A percentile compares a stretch with the other conserved stretches of the same genome.
Conservation (phyloP, 2,888 invertebrate genomes). For the Globia sparganii region DNA sequence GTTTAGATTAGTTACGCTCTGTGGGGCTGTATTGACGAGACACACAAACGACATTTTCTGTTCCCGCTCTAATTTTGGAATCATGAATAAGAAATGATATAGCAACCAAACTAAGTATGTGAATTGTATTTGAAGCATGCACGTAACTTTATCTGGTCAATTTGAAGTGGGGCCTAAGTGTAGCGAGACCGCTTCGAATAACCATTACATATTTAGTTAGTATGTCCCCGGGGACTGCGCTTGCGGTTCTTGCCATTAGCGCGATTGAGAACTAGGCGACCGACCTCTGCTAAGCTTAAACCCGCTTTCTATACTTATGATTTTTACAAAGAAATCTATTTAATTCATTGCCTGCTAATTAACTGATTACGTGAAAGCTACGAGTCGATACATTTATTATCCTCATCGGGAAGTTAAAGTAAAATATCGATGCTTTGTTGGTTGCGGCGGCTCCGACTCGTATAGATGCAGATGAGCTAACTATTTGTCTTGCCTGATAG, state of each 20-base stretch:
- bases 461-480: conserved; percentile 90
- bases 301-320: conserved; percentile 67
- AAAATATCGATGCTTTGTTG: conserved; percentile 85
- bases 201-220: conserved; percentile 88
- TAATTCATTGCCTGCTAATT: conserved; percentile 41
- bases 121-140: conserved; percentile 59
- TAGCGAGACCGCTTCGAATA: conserved; percentile 80
- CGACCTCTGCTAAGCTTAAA: conserved; percentile 66
- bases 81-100: conserved; percentile 32
- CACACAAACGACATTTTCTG: conserved; percentile 48
- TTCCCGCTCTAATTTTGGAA: conserved; percentile 11
- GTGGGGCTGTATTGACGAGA: conserved; percentile 53
- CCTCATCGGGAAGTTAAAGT: conserved; percentile 76
- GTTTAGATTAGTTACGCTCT: conserved; percentile 59
- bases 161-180: conserved; percentile 78
- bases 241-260: conserved; percentile 88
- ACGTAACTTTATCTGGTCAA: conserved; percentile 79
- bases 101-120: conserved; percentile 29
- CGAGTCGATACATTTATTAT: conserved; percentile 61
- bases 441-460: conserved; percentile 84
- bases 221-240: conserved; percentile 83
- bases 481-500: conserved; percentile 90
- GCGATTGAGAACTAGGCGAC: conserved; percentile 83
- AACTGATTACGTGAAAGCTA: conserved; percentile 57
- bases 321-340: conserved; percentile 56